Percentiles rank a stretch among this genome's conserved stretches.
Conservation (phyloP, 2,797 vertebrate species). For the Alfaro cultratus region DNA sequence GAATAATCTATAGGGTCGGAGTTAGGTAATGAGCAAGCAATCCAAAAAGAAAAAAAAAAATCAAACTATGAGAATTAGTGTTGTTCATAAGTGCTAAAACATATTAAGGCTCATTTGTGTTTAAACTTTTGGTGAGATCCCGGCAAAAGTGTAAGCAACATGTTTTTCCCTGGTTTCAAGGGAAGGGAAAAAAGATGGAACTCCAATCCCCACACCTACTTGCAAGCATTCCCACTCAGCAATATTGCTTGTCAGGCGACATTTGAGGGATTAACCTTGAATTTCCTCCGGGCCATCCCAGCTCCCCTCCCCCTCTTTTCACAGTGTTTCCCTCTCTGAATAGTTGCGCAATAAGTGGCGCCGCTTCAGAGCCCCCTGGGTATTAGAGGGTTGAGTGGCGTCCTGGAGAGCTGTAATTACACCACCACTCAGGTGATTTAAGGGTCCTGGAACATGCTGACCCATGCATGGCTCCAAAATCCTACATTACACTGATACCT, state of each 20-base stretch:
- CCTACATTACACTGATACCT: conserved; percentile 53
- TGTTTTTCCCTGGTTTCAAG: conserved; percentile 18
- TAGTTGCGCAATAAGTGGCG: conserved; percentile 81
- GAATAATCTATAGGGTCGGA: not conserved
- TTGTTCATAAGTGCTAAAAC: not conserved
- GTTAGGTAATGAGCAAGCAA: not conserved
- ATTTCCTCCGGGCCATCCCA: conserved; percentile 70
- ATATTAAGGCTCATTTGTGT: not conserved
- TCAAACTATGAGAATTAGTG: not conserved
- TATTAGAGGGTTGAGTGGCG: conserved; percentile 78
- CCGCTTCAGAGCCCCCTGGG: conserved; percentile 76
- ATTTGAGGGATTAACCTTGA: conserved; percentile 80
- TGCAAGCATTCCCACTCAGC: conserved; percentile 46
- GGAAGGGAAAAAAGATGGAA: not conserved
- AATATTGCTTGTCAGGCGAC: conserved; percentile 75
- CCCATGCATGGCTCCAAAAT: conserved; percentile 68
- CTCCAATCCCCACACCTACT: not conserved
- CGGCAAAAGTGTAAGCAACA: conserved; percentile 5
- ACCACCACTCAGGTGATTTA: conserved; percentile 77
- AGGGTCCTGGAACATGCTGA: conserved; percentile 74
- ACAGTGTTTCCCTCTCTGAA: conserved; percentile 58
- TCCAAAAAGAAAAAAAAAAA: not conserved
- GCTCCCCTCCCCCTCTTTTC: conserved; percentile 44
- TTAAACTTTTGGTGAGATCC: not conserved
- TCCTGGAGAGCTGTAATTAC: conserved; percentile 81